Conservation (phyloP, 2,797 vertebrate genomes). For the Tenualosa thibaudeaui region DNA sequence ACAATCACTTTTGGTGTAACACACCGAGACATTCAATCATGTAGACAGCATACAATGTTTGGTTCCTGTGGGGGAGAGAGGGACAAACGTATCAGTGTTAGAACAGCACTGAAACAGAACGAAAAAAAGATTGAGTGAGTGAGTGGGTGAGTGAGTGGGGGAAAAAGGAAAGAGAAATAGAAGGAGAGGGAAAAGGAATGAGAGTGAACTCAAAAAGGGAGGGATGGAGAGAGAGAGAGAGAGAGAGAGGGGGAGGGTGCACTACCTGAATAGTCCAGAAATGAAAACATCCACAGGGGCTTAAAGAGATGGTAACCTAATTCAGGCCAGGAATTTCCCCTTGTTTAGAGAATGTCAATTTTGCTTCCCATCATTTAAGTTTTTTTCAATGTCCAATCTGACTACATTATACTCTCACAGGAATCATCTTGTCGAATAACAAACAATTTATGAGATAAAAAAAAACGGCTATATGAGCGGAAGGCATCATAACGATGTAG, state of each 20-base stretch:
- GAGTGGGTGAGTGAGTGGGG: background rate
- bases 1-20: slow-evolving; percentile 54
- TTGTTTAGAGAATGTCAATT: slow-evolving; percentile 44
- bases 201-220: slow-evolving; percentile 14
- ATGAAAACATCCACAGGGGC: slow-evolving; percentile 43
- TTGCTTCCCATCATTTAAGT: slow-evolving; percentile 36
- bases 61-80: slow-evolving; percentile 38
- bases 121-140: background rate
- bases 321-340: slow-evolving; percentile 33
- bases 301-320: slow-evolving; percentile 43
- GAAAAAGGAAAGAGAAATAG: background rate
- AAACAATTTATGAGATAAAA: background rate
- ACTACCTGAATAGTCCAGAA: slow-evolving; percentile 37
- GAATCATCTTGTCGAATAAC: background rate
- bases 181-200: background rate
- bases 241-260: background rate
- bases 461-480: background rate
- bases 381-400: background rate
- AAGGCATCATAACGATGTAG: background rate
- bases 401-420: background rate
- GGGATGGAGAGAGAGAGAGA: background rate
- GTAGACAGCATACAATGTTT: slow-evolving; percentile 42
- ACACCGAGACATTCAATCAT: slow-evolving; percentile 48
- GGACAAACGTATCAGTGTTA: slow-evolving; percentile 36
- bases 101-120: slow-evolving; percentile 21